These are phyloP conservation scores for Brotogeris chrysoptera DNA, from an alignment of 2,797 vertebrate genomes.

Conservation along the genomic window DNA sequence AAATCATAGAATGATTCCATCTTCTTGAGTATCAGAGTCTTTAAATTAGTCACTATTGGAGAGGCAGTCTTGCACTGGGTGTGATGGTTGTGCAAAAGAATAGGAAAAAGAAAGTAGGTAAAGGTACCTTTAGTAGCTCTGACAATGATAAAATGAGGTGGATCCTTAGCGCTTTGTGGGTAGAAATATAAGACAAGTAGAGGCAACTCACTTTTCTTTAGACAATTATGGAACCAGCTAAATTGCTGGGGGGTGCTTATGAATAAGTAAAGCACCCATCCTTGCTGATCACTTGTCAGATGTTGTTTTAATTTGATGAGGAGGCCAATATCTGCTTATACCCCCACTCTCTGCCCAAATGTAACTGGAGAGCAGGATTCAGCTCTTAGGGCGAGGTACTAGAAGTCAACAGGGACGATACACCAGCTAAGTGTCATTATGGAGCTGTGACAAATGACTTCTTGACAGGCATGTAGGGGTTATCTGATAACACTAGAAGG, in stretches of 20 bases:
- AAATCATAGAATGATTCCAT: neutral
- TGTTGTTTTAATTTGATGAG: constrained; percentile 20
- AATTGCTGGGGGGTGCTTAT: constrained; percentile 28
- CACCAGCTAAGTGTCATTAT: neutral
- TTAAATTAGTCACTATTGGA: neutral
- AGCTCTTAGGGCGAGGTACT: neutral
- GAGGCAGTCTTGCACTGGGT: neutral
- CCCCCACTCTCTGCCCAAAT: neutral
- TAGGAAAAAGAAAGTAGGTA: neutral
- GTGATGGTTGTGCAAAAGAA: neutral
- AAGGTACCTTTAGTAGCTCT: neutral
- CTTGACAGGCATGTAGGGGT: neutral
- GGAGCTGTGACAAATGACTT: neutral
- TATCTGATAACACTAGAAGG: neutral
- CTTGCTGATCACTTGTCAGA: constrained; percentile 16
- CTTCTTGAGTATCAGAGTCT: neutral
- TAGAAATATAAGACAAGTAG: neutral
- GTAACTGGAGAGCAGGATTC: neutral
- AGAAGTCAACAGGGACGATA: neutral
- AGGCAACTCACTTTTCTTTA: constrained; percentile 1
- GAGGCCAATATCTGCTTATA: neutral
- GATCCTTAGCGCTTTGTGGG: neutral
- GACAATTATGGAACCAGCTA: neutral
- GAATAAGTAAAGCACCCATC: constrained; percentile 40
- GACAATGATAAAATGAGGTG: neutral